A percentile compares a stretch with the other conserved stretches of the same genome.
These are phyloP conservation scores for Hydractinia symbiolongicarpus DNA, from an alignment of 30 jellyfish, hydroid and myxozoan species.

Conservation along the genomic window DNA sequence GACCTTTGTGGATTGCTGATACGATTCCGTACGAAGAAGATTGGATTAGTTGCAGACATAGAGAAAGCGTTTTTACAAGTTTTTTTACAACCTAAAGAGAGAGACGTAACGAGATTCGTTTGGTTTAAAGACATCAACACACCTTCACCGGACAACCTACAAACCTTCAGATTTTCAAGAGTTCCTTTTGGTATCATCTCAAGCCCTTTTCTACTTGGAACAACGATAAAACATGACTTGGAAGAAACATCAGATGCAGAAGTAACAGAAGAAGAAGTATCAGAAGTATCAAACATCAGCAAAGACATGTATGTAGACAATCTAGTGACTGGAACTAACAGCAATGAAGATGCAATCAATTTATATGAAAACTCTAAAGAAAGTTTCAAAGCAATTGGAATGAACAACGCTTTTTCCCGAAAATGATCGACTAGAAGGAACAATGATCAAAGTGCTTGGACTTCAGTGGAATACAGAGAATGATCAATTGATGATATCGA, in stretches of 20 bases:
- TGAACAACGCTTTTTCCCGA: background rate
- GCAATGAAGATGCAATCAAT: background rate
- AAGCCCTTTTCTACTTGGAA: too few relatives aligned
- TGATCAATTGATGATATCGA: constrained; percentile 1
- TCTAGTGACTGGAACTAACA: constrained; percentile 1
- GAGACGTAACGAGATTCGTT: too few relatives aligned
- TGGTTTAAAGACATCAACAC: background rate
- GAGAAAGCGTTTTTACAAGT: too few relatives aligned
- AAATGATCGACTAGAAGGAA: background rate
- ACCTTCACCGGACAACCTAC: background rate
- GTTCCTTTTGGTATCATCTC: too few relatives aligned
- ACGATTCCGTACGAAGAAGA: too few relatives aligned
- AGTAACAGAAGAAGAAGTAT: background rate
- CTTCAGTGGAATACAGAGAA: constrained; percentile 3
- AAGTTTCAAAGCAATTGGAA: background rate
- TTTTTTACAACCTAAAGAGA: too few relatives aligned
- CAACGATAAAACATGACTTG: too few relatives aligned
- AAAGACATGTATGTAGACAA: constrained; percentile 2
- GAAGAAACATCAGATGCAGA: background rate
- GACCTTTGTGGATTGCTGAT: too few relatives aligned
- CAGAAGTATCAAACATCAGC: background rate
- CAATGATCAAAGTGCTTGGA: background rate
- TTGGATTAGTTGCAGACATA: too few relatives aligned
- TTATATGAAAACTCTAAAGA: constrained; percentile 2
- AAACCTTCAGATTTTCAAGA: too few relatives aligned